Evolutionary conservation across 2,113 vertebrate genomes (phyloP).

Genomic region (Gymnogyps californianus): DNA sequence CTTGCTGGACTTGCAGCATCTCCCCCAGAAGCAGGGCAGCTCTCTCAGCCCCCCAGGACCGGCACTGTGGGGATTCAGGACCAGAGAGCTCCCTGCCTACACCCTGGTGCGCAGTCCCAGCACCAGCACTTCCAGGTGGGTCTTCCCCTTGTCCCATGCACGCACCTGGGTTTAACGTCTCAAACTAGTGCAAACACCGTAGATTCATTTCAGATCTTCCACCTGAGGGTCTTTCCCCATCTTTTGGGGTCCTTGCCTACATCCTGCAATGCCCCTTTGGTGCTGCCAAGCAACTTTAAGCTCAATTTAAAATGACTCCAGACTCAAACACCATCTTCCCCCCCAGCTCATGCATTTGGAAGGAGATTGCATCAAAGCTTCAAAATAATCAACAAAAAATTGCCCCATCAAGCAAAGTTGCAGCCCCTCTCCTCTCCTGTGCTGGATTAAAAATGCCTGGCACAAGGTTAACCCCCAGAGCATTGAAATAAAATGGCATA

Average conservation of each 20-base stretch:
- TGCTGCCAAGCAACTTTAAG: background rate
- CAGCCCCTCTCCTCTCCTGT: background rate
- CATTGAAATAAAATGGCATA: conserved; percentile 41
- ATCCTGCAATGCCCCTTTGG: background rate
- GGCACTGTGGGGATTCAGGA: background rate
- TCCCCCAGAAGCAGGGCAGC: background rate
- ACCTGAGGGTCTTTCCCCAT: background rate
- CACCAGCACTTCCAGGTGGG: background rate
- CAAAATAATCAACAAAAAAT: background rate
- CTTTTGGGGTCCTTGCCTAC: background rate
- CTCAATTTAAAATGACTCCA: background rate
- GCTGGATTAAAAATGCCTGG: conserved; percentile 7
- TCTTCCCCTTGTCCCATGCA: background rate
- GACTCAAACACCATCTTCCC: background rate
- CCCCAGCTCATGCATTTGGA: background rate
- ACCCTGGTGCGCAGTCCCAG: background rate
- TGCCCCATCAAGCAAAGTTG: background rate
- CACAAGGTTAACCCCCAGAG: background rate
- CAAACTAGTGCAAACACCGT: background rate
- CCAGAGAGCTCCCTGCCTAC: background rate
- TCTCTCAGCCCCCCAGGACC: background rate
- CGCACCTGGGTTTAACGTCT: background rate
- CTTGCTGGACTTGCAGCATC: background rate
- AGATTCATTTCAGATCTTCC: background rate
- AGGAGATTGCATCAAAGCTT: background rate